phyloP scores from a whole-genome alignment of 2,888 invertebrate species.

The Gastrophysa polygoni region DNA sequence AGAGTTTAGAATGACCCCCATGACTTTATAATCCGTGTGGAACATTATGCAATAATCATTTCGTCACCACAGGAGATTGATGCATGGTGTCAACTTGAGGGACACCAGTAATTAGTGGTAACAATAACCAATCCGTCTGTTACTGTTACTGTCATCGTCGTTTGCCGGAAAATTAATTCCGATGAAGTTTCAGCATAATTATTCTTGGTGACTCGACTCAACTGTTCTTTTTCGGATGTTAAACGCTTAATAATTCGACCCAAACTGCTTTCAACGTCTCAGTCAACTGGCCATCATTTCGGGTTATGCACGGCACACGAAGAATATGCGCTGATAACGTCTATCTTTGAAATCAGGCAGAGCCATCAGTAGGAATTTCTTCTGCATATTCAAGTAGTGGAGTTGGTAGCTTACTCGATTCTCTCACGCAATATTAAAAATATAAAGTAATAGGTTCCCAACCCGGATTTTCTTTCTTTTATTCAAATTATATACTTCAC shows the following conservation, averaged over 20 bases:
- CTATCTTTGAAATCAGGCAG: conserved; percentile 38
- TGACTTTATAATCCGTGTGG: background rate
- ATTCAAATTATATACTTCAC: conserved; percentile 16
- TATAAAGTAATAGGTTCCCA: conserved; percentile 24
- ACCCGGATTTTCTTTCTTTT: conserved; percentile 29
- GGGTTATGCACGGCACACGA: conserved; percentile 16
- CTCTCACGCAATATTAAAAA: conserved; percentile 26
- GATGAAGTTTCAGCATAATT: background rate
- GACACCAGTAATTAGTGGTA: background rate
- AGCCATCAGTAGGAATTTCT: conserved; percentile 32
- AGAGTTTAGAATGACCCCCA: background rate
- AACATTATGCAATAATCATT: background rate
- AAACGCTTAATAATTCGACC: background rate
- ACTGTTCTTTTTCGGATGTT: background rate
- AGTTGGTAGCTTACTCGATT: conserved; percentile 16
- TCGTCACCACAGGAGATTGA: background rate
- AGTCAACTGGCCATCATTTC: background rate
- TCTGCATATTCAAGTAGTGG: conserved; percentile 34
- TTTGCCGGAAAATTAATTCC: background rate
- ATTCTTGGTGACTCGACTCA: background rate
- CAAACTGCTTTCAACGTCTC: background rate
- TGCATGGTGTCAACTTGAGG: background rate
- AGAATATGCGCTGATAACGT: conserved; percentile 30
- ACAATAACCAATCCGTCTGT: background rate
- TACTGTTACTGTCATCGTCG: background rate